These are phyloP conservation scores for Copidosoma aretas DNA, from an alignment of 2,888 invertebrate genomes.

Conservation along the genomic window DNA sequence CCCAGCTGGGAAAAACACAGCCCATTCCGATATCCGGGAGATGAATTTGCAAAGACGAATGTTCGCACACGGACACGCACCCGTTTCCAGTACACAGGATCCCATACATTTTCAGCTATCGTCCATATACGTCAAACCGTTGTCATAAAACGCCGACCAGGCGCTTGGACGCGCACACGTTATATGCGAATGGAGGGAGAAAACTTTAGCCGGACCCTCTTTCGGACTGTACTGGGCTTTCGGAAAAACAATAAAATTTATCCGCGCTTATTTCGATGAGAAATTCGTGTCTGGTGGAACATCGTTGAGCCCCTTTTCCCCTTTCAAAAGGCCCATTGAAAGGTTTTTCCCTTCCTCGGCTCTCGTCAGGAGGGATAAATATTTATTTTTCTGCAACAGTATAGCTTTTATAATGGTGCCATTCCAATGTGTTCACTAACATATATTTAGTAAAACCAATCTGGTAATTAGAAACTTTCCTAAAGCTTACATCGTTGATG, in stretches of 20 bases:
- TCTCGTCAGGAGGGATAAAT: too few species aligned
- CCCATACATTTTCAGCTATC: constrained; percentile 14
- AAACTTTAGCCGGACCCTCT: background rate
- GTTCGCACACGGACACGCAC: background rate
- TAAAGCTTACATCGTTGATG: too few species aligned
- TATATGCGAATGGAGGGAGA: background rate
- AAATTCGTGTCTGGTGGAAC: constrained; percentile 27
- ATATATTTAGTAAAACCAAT: too few species aligned
- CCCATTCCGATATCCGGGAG: constrained; percentile 8
- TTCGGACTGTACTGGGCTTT: background rate
- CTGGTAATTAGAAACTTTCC: too few species aligned
- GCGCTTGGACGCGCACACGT: background rate
- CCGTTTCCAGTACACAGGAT: constrained; percentile 6
- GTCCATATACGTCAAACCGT: constrained; percentile 29
- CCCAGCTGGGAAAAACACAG: constrained; percentile 2
- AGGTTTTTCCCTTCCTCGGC: constrained; percentile 18
- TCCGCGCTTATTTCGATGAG: constrained; percentile 39
- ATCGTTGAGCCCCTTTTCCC: constrained; percentile 6
- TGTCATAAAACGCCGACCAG: constrained; percentile 38
- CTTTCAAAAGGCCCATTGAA: constrained; percentile 14
- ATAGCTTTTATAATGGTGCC: too few species aligned
- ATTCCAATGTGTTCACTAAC: too few species aligned
- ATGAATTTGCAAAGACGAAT: constrained; percentile 34
- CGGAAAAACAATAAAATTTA: constrained; percentile 39
- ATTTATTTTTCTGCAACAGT: too few species aligned